These are phyloP conservation scores for Athrips mouffetella DNA, from an alignment of 2,888 invertebrate genomes.

Conservation along the genomic window DNA sequence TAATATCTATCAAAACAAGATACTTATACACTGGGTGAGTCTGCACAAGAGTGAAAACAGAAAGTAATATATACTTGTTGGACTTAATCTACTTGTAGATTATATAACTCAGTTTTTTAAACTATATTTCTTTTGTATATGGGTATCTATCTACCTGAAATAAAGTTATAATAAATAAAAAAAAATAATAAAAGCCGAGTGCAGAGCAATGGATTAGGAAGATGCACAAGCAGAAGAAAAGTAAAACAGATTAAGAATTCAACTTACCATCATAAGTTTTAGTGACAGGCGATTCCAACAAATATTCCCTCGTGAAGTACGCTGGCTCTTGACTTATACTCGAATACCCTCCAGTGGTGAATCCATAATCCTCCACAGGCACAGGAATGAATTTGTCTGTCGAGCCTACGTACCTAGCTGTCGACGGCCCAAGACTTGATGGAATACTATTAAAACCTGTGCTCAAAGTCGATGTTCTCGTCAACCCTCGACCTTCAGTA, in stretches of 20 bases:
- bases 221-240: neutral
- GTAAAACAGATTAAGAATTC: constrained; percentile 1
- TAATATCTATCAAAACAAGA: no score
- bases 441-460: constrained; percentile 2
- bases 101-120: no score
- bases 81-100: no score
- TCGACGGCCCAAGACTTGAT: constrained; percentile 30
- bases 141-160: no score
- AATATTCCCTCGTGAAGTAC: constrained; percentile 67
- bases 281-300: constrained; percentile 66
- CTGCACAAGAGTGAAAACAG: no score
- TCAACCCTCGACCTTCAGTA: constrained; percentile 16
- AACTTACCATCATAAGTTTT: constrained; percentile 67
- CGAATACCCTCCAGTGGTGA: constrained; percentile 39
- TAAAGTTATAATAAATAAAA: no score
- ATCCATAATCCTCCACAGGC: constrained; percentile 43
- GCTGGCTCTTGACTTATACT: constrained; percentile 54
- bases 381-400: constrained; percentile 43
- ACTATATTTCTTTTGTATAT: no score
- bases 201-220: no score
- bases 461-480: neutral
- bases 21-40: no score
- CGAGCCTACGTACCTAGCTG: constrained; percentile 35
- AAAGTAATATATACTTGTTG: no score
- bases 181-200: no score